These are phyloP conservation scores for Aproaerema taeniolella DNA, from an alignment of 2,888 invertebrate genomes.

Conservation along the genomic window DNA sequence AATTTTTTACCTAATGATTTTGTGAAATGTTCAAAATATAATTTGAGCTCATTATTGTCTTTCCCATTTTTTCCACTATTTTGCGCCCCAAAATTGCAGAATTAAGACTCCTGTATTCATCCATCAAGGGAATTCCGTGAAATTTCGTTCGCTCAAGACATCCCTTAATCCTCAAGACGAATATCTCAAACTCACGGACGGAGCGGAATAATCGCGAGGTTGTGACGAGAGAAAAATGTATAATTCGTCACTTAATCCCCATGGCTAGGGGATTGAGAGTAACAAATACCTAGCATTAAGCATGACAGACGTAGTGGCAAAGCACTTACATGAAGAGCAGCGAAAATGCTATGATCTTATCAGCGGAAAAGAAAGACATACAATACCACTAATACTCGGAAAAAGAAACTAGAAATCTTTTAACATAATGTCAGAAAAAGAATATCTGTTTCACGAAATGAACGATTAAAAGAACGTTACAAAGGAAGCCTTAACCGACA, in stretches of 20 bases:
- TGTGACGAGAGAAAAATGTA: conserved; percentile 65
- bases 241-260: conserved; percentile 71
- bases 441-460: no score
- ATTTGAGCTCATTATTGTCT: conserved; percentile 28
- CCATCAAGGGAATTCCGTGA: conserved; percentile 66
- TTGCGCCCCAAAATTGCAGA: conserved; percentile 57
- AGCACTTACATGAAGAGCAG: no score
- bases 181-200: conserved; percentile 70
- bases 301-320: conserved; percentile 43
- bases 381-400: no score
- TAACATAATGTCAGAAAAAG: no score
- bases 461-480: conserved; percentile 32
- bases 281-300: conserved; percentile 62
- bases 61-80: conserved; percentile 51
- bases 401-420: no score
- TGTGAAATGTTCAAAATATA: no score
- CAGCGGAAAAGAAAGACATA: no score
- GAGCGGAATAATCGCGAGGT: conserved; percentile 63
- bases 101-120: conserved; percentile 65
- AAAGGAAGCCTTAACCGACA: conserved; percentile 27
- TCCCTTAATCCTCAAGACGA: conserved; percentile 71
- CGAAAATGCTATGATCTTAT: no score
- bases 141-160: conserved; percentile 61
- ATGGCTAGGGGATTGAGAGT: conserved; percentile 44
- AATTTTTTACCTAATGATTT: no score